Evolutionary conservation across 2,888 invertebrate species (phyloP), one percentile per base, ranked within the genome.

Genomic region (Conistra vaccinii): DNA sequence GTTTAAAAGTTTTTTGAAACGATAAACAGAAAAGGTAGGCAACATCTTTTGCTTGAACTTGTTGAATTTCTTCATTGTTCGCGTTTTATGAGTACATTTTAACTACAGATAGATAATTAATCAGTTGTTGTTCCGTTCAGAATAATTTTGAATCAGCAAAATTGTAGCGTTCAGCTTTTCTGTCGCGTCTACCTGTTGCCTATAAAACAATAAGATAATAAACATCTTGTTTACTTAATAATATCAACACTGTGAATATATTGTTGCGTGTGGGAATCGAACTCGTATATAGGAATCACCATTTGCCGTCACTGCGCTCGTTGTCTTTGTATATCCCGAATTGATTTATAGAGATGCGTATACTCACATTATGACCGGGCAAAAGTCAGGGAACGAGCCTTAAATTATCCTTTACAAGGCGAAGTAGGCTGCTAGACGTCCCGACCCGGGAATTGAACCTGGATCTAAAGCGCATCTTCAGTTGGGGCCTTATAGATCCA

Each of bases 11-110:
- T 51, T 39, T 2, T 5, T 29, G 26, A 32, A 57, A 58, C 63
- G 0, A 51, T 17, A 63, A 77, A 76, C 76, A 77, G 14, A 76
- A 77, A 62, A 51, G 26, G 5, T 29, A 76, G 77, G 83, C 82
- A 35, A 77, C 82, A 77, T 77, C 77, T 42, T 35, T 26, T 45
- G 48, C 32, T 76, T 51, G 61, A 75, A 26, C 12, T 39, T 32
- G 26, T 51, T 20, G 17, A 12, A 29, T 60, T 60, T 53, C 35
- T 76, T 71, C 51, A 10, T 39, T 51, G 17, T 26, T 70, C 20
- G 26, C 12, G 42, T 62, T 63, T 29, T 2, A 20, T 26, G 20
- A 1, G 26, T 55, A 55, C 57, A 57, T 57, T 57, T 29, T 57
- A 57, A 23, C 14, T 29, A 23, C 9, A 29, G 51, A 65, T 48